Conservation (phyloP, 1,140 invertebrate genomes). For the Halesus radiatus region DNA sequence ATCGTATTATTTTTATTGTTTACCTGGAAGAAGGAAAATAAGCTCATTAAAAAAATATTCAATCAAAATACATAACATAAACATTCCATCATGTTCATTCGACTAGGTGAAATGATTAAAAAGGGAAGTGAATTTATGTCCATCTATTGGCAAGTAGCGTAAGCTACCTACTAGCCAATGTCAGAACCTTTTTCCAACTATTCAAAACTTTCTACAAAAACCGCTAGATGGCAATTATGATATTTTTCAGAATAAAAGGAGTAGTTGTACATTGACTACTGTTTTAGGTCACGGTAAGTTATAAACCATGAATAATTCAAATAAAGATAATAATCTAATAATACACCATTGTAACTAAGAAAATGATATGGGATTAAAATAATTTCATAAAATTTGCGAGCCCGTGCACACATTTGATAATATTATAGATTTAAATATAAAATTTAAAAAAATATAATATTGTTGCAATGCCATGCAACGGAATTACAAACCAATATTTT, state of each 20-base stretch:
- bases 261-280: too few species aligned
- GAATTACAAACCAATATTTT: too few species aligned
- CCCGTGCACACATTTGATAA: neutral
- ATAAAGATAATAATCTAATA: too few species aligned
- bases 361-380: neutral
- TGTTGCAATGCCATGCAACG: too few species aligned
- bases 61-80: too few species aligned
- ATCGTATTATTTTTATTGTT: neutral
- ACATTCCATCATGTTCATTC: too few species aligned
- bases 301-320: neutral
- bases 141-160: constrained; percentile 3
- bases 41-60: too few species aligned
- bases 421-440: too few species aligned
- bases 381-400: neutral
- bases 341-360: neutral
- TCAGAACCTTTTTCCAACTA: neutral
- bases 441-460: too few species aligned
- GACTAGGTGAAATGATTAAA: too few species aligned
- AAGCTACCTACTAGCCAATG: neutral
- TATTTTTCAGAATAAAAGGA: too few species aligned
- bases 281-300: neutral
- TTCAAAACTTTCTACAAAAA: neutral
- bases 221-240: neutral
- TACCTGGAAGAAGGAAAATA: neutral
- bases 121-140: too few species aligned